A percentile compares a stretch with the other conserved stretches of the same genome.
These are phyloP conservation scores for Anableps anableps DNA, from an alignment of 2,797 vertebrate species.

Conservation along the genomic window DNA sequence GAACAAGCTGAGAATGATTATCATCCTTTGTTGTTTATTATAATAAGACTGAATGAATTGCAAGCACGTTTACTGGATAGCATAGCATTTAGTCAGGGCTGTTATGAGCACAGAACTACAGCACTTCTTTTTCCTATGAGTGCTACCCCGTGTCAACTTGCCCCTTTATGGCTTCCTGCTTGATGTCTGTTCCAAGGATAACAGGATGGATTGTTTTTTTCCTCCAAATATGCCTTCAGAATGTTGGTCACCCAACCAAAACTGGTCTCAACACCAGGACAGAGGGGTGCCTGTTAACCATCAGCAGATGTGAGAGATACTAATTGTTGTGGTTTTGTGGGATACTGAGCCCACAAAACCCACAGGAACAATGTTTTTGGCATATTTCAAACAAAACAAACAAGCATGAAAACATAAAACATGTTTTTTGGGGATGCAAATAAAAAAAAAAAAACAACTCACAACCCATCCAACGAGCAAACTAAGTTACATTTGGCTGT, in stretches of 20 bases:
- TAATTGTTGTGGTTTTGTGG: background rate
- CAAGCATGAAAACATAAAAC: background rate
- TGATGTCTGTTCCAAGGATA: too few species aligned
- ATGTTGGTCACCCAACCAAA: background rate
- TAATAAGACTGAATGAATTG: background rate
- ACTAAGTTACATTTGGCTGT: background rate
- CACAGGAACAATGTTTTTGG: background rate
- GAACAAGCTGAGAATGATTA: background rate
- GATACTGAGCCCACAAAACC: background rate
- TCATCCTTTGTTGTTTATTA: background rate
- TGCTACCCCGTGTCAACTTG: too few species aligned
- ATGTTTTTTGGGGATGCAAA: background rate
- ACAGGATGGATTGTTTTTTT: too few species aligned
- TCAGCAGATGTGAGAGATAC: background rate
- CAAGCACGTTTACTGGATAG: too few species aligned
- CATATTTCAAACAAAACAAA: background rate
- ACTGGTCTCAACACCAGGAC: background rate
- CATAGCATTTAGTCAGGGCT: too few species aligned
- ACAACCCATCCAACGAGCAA: background rate
- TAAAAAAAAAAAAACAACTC: background rate
- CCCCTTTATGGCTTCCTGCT: too few species aligned
- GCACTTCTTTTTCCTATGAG: too few species aligned
- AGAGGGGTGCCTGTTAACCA: background rate
- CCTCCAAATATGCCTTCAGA: too few species aligned
- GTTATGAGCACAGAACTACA: too few species aligned